Base-by-base conservation (phyloP, 2,797 vertebrate species). In the Lophius americanus region DNA sequence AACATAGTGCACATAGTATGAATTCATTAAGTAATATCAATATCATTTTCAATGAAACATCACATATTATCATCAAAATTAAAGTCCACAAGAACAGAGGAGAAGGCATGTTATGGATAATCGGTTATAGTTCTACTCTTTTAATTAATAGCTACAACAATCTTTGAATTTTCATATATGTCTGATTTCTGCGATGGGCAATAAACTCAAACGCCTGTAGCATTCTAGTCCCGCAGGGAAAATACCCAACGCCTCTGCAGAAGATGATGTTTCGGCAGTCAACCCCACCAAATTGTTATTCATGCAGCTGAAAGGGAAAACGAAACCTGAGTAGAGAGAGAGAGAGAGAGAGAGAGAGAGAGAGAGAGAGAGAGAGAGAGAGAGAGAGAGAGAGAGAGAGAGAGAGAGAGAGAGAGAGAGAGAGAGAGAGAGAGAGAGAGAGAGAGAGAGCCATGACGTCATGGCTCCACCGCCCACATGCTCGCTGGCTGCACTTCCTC, bases 401-500 rank as follows among this genome's bases (percentile, higher is more conserved):
- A 23, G 51, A 74, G 13, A 35, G 52, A 64, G 60, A 39, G n/a
- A 9, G 36, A 62, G 11, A 79, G 71, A 79, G 33, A 68, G 81
- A 86, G 87, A 88, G 75, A 23, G n/a, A n/a, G 51, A 74, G 13
- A 35, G 52, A 64, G 60, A 38, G n/a, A 9, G 36, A 62, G 11
- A 79, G 71, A 79, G 33, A 68, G 81, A 86, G 87, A 88, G 75
- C 81, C 51, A 58, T 73, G 39, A 81, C 63, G n/a, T 62, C 5
- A 52, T 60, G 51, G 6, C 38, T 1, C 0, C 50, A 2, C 48
- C 68, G 8, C 73, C 75, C 11, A 55, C 70, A 23, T 38, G 1
- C n/a, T 4, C 8, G n/a, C 7, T 32, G 12, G 12, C 10, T 5
- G 7, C 48, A 68, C 66, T 81, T 84, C 81, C 79, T 69, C 44